Evolutionary conservation across 2,797 vertebrate genomes (phyloP), one percentile per base, ranked within the genome.

Genomic region (Rhabdomys pumilio): DNA sequence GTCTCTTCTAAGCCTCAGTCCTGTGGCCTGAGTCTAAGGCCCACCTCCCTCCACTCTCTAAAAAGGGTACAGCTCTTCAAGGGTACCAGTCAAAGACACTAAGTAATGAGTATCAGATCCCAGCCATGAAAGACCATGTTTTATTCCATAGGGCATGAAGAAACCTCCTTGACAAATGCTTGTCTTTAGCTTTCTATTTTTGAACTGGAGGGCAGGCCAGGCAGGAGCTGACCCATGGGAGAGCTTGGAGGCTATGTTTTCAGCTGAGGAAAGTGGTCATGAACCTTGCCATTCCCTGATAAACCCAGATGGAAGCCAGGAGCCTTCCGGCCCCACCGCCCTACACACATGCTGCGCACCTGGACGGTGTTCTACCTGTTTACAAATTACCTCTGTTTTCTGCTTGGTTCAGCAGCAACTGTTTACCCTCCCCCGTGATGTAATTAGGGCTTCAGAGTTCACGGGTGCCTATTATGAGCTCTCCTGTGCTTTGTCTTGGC

Each of bases 321-420:
- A 9, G 91, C 90, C 96, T 22, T 22, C 80, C 10, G 13, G 86
- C 96, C 97, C 96, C 84, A 53, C 1, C n/a, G 97, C 97, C 96
- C 97, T 96, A 93, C 73, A 8, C 98, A 99, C 99, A 99, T 99
- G 99, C 99, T 98, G 97, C 87, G 97, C 99, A 99, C 99, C 99
- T 99, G 99, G 99, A 98, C 98, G 97, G 97, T 98, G 98, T 98
- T 98, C 99, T 99, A 99, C 99, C 99, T 99, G 99, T 99, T 99
- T 99, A 99, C 99, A 99, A 99, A 99, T 99, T 99, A 99, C 99
- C 99, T 98, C 99, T 98, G 98, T 99, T 99, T 99, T 99, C 99
- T 99, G 99, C 99, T 99, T 99, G 99, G 99, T 99, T 99, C 99
- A 99, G 99, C 99, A 99, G 99, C 99, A 99, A 98, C 99, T 98